phyloP scores from a whole-genome alignment of 2,888 invertebrate genomes.

The Synanthedon vespiformis region DNA sequence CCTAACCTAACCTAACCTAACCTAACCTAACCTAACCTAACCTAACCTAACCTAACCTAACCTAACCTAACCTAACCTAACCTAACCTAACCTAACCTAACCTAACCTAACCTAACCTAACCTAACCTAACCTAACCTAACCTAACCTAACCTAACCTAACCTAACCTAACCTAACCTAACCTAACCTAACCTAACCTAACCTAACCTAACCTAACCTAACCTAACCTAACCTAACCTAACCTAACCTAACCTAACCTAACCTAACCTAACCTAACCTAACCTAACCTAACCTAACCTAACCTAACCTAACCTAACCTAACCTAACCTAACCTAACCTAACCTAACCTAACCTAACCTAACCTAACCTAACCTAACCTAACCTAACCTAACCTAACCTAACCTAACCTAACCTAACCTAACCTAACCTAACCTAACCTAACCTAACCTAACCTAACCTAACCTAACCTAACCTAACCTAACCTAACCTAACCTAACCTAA shows the following conservation, averaged over 20 bases:
- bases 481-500: background rate
- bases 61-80: constrained; percentile 4
- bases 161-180: constrained; percentile 1
- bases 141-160: constrained; percentile 5
- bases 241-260: constrained; percentile 1
- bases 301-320: constrained; percentile 1
- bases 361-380: constrained; percentile 1
- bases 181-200: constrained; percentile 3
- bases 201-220: constrained; percentile 1
- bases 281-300: constrained; percentile 1
- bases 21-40: constrained; percentile 6
- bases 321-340: constrained; percentile 1
- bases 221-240: constrained; percentile 4
- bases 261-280: constrained; percentile 1
- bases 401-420: background rate
- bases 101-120: constrained; percentile 4
- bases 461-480: background rate
- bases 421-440: background rate
- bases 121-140: constrained; percentile 5
- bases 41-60: constrained; percentile 6
- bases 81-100: constrained; percentile 1
- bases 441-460: background rate
- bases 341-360: constrained; percentile 1
- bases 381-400: background rate
- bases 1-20: constrained; percentile 8